Base-by-base conservation (phyloP, 2,797 vertebrate species). In the Ctenochaetus hawaiiensis region DNA sequence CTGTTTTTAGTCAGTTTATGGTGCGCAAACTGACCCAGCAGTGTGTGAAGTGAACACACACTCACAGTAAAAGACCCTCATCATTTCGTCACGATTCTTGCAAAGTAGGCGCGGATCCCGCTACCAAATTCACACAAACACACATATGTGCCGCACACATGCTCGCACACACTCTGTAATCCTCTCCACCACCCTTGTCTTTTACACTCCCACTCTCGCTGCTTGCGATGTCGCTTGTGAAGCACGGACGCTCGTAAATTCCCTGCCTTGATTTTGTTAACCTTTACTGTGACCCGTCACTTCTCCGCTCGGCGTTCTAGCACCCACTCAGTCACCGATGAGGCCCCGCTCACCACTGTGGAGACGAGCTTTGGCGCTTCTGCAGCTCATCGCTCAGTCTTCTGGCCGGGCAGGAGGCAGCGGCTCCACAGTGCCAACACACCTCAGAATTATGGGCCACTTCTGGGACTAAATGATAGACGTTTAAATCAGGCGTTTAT, bases 261-360 rank as follows among this genome's bases (percentile, higher is more conserved):
- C 93, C 89, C 90, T 41, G 92, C 89, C 90, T 89, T 92, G 88
- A 93, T 94, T 95, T 93, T 91, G 87, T 92, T 94, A 94, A 94
- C 93, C 93, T 94, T 90, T 89, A 67, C 89, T n/a, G 83, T 89
- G 92, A 94, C 93, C 94, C 85, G 49, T 76, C 91, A 91, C 93
- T 88, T 93, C 85, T 89, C 87, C 61, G 82, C 88, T 82, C 63
- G 90, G 87, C 85, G 83, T 91, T 90, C 85, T 90, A 75, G 90
- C 92, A 91, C 91, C 89, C 92, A 91, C 92, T 94, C 93, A 91
- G 87, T 94, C 92, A 94, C 89, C 85, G 83, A 87, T 76, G 87
- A 82, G 87, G 82, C 85, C 86, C 86, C 3, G 68, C 79, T 86
- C 30, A 74, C 85, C 81, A 83, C 75, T 2, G 61, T 1, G 1